Percentiles rank a stretch among this genome's conserved stretches.
Conservation (phyloP, 2,113 vertebrate genomes). For the Anthoscopus minutus region DNA sequence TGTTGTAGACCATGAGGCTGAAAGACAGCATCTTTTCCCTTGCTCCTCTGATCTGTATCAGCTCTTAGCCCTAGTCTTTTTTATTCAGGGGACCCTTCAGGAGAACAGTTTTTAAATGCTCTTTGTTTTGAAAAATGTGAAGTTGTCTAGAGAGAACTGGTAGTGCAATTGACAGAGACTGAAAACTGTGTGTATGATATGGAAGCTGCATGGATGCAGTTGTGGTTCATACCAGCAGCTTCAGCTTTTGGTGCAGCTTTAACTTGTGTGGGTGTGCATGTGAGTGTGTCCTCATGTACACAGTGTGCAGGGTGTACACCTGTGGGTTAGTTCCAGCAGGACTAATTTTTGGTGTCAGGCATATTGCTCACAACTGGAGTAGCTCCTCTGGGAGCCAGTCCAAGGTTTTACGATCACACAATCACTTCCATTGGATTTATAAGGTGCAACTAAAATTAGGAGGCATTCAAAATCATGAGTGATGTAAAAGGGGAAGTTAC, state of each 20-base stretch:
- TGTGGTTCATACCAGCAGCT: not conserved
- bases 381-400: not conserved
- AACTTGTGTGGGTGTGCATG: rapidly evolving
- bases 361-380: not conserved
- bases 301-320: not conserved
- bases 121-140: not conserved
- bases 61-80: not conserved
- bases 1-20: rapidly evolving
- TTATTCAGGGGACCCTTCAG: not conserved
- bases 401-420: not conserved
- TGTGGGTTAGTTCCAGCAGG: not conserved
- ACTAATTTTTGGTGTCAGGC: not conserved
- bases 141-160: not conserved
- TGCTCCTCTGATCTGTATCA: not conserved
- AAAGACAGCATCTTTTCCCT: not conserved
- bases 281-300: not conserved
- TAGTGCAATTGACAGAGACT: not conserved
- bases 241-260: not conserved
- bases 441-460: slow-evolving; percentile 17
- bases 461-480: not conserved
- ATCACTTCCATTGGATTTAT: slow-evolving; percentile 14
- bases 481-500: slow-evolving; percentile 18
- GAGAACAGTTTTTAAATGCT: not conserved
- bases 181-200: not conserved
- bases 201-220: not conserved